Evolutionary conservation across 2,113 vertebrate species (phyloP).

Genomic region (Apeltes quadracus): DNA sequence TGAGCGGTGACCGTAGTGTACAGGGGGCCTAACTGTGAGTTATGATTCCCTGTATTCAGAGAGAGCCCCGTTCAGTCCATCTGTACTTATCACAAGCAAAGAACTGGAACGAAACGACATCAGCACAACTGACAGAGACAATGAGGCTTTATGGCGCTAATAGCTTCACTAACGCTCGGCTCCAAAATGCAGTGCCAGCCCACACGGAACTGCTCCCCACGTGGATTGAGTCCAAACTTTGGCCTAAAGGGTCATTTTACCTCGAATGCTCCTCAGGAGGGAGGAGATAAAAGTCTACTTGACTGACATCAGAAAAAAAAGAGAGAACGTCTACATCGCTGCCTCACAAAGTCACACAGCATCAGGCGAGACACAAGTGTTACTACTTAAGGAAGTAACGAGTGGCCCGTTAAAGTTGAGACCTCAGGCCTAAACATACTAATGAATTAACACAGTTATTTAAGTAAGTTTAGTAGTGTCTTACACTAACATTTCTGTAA

Average conservation of each 20-base stretch:
- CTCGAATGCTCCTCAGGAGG: neutral
- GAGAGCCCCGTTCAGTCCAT: slow-evolving; percentile 66
- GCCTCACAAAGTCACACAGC: neutral
- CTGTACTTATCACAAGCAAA: slow-evolving; percentile 71
- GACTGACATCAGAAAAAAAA: neutral
- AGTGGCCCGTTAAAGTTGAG: neutral
- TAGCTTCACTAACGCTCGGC: slow-evolving; percentile 54
- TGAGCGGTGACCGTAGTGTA: slow-evolving; percentile 74
- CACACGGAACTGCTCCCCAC: slow-evolving; percentile 5
- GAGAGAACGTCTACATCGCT: neutral
- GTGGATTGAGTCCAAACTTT: slow-evolving; percentile 23
- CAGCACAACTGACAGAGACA: slow-evolving; percentile 74
- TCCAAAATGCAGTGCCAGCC: slow-evolving; percentile 43
- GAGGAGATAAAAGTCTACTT: neutral
- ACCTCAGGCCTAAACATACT: neutral
- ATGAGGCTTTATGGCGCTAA: slow-evolving; percentile 73
- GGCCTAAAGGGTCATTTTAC: slow-evolving; percentile 11
- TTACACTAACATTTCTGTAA: neutral
- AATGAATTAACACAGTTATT: neutral
- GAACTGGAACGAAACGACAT: slow-evolving; percentile 71
- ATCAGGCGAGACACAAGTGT: neutral
- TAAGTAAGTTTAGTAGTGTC: neutral
- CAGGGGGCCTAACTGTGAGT: slow-evolving; percentile 68
- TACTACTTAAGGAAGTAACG: neutral
- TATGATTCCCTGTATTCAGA: slow-evolving; percentile 62